Evolutionary conservation across 2,888 invertebrate species (phyloP).

Genomic region (Limulus polyphemus): DNA sequence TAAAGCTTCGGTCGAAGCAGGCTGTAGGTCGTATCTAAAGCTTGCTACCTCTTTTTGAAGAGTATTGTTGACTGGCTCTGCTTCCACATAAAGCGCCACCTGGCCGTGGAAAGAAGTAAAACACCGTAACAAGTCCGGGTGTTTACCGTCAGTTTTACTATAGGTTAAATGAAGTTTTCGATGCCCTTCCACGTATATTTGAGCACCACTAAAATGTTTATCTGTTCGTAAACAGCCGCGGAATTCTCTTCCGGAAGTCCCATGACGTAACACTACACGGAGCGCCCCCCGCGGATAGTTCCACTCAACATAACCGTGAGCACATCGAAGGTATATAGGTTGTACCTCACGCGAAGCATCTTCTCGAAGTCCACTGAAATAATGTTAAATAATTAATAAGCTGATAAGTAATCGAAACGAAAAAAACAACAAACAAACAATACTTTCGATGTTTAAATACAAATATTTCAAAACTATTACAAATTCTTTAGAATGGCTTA

Average conservation of each 20-base stretch:
- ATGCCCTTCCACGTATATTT: constrained; percentile 52
- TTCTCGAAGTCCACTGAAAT: no score
- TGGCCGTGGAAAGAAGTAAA: constrained; percentile 51
- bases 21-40: no score
- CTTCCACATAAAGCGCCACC: constrained; percentile 54
- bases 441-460: no score
- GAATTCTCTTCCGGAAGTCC: constrained; percentile 42
- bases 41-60: no score
- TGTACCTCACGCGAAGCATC: constrained; percentile 41
- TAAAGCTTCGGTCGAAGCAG: no score
- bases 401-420: no score
- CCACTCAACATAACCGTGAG: constrained; percentile 60
- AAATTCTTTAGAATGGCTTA: no score
- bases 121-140: constrained; percentile 36
- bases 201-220: constrained; percentile 35
- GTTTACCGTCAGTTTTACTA: constrained; percentile 29
- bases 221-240: constrained; percentile 53
- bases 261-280: constrained; percentile 31
- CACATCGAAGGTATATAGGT: constrained; percentile 61
- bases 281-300: constrained; percentile 60
- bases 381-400: no score
- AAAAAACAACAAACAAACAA: no score
- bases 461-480: no score
- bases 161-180: constrained; percentile 47
- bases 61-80: constrained; percentile 27